Evolutionary conservation across 2,113 vertebrate species (phyloP).

Genomic region (Empidonax traillii): DNA sequence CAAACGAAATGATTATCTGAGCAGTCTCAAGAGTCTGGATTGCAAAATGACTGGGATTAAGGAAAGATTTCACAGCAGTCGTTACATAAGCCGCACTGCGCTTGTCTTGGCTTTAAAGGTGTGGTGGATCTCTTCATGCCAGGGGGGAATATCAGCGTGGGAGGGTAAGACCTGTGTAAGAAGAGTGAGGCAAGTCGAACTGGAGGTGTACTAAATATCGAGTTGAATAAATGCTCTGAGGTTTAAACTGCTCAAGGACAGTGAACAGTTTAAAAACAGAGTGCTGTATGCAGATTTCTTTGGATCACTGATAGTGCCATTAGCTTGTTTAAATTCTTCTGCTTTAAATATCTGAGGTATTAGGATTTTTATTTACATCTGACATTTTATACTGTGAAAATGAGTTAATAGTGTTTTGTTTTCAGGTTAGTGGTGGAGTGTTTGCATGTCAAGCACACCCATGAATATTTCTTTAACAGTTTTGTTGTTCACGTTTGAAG

Average conservation of each 20-base stretch:
- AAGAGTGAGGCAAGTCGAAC: not conserved
- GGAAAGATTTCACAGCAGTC: not conserved
- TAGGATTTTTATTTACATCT: not conserved
- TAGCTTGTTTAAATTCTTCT: not conserved
- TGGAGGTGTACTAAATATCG: not conserved
- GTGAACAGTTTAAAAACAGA: not conserved
- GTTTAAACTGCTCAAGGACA: not conserved
- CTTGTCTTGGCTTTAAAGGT: not conserved
- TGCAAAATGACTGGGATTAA: not conserved
- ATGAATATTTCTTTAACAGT: not conserved
- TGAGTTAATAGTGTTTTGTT: not conserved
- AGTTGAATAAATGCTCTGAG: not conserved
- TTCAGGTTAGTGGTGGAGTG: not conserved
- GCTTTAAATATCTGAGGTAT: not conserved
- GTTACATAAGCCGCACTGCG: not conserved
- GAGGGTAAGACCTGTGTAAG: not conserved
- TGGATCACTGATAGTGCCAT: not conserved
- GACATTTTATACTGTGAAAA: not conserved
- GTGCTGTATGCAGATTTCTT: not conserved
- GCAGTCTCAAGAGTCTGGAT: not conserved
- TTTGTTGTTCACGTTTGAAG: not conserved
- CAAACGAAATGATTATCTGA: not conserved
- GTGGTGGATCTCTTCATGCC: not conserved
- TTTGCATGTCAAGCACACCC: not conserved
- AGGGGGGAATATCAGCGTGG: not conserved